Evolutionary conservation across 2,113 vertebrate species (phyloP), one percentile per base, ranked within the genome.

Genomic region (Notechis scutatus): DNA sequence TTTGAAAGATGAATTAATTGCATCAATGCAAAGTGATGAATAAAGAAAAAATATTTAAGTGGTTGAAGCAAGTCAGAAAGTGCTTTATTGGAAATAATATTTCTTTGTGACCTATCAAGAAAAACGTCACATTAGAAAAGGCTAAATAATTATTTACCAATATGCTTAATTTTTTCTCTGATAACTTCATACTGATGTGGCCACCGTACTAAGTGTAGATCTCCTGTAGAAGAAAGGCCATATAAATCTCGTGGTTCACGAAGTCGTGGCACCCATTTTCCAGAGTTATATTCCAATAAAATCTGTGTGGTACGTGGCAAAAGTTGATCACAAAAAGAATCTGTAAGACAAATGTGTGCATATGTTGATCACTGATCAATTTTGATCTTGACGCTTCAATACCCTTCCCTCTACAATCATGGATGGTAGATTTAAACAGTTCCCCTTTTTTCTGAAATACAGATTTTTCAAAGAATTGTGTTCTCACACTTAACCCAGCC

Each of bases 171-270:
- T 95, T 97, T 97, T 87, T 97, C 96, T 94, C 97, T 96, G 61
- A 98, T 95, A 74, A 98, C 97, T 92, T 98, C 97, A 95, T 96
- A 98, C 5, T 98, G 97, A 74, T 97, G 96, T 0, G 97, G 98
- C 97, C 98, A 98, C 54, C 97, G 95, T 64, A 97, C 95, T 29
- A 96, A 91, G 10, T 95, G 96, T 91, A 97, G 96, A 0, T 96
- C 96, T 64, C 94, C 85, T 10, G 87, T 93, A 85, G 96, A 94
- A 29, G 95, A 95, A 0, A 94, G 94, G 20, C 97, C 96, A 86
- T 96, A 97, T 26, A 97, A 96, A 94, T 97, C 96, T 18, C 96
- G 95, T 89, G 97, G 97, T 89, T 97, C 94, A 23, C 86, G 91
- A 91, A 98, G 96, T 11, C 93, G 95, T n/a, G 95, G 95, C 11